A percentile compares a stretch with the other conserved stretches of the same genome.
These are phyloP conservation scores for Leucoraja erinaceus DNA, from an alignment of 2,113 vertebrate species.

Conservation along the genomic window DNA sequence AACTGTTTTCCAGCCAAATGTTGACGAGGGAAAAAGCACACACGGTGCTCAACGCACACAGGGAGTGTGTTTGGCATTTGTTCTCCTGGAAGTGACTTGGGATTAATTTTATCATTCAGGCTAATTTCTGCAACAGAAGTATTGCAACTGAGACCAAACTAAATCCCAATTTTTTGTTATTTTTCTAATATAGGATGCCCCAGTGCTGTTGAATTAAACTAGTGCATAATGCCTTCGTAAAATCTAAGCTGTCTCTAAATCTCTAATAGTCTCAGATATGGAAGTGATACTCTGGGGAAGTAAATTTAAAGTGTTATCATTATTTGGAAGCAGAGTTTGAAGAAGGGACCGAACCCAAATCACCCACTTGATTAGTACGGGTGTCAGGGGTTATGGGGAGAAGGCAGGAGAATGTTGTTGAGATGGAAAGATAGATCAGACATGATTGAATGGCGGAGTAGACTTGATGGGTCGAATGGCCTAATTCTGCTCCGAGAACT, in stretches of 20 bases:
- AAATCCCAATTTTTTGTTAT: background rate
- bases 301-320: background rate
- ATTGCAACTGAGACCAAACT: background rate
- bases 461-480: too few relatives aligned
- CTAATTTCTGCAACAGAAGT: background rate
- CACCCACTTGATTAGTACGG: too few relatives aligned
- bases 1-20: background rate
- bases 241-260: background rate
- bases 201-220: background rate
- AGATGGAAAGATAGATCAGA: too few relatives aligned
- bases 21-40: background rate
- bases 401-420: too few relatives aligned
- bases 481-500: too few relatives aligned
- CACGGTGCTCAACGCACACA: background rate
- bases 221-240: background rate
- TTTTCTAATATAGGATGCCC: background rate
- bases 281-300: background rate
- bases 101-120: background rate
- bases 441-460: too few relatives aligned
- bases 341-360: too few relatives aligned
- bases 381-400: too few relatives aligned
- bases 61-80: background rate
- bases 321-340: background rate
- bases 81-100: background rate
- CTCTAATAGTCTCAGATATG: background rate